Percentiles rank a stretch among this genome's conserved stretches.
Evolutionary conservation across 2,113 vertebrate genomes (phyloP).

Genomic region (Microcebus griseorufus): DNA sequence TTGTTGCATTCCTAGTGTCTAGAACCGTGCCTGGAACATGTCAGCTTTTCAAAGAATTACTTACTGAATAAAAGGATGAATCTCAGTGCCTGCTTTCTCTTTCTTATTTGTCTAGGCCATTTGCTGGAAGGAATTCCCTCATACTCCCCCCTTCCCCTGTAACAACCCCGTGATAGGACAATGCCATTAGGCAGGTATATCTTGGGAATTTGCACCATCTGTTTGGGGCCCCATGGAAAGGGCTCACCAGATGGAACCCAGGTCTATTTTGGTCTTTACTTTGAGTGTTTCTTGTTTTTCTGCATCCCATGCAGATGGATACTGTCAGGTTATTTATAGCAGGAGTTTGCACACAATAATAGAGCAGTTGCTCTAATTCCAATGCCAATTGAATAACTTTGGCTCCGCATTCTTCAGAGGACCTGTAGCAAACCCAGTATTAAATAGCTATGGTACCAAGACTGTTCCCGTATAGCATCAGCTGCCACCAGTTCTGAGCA

Average conservation of each 20-base stretch:
- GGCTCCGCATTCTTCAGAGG: constrained; percentile 58
- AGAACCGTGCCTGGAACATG: neutral
- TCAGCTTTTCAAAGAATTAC: neutral
- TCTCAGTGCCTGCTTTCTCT: neutral
- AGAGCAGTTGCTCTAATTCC: constrained; percentile 79
- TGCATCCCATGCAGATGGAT: constrained; percentile 76
- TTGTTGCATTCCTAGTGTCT: neutral
- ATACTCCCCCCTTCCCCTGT: no score
- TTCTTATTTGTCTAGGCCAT: neutral
- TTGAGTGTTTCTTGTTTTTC: constrained; percentile 76
- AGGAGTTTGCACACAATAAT: constrained; percentile 76
- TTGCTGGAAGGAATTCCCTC: constrained; percentile 67
- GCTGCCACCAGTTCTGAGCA: neutral
- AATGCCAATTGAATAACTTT: constrained; percentile 52
- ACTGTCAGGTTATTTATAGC: constrained; percentile 82
- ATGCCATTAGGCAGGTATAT: constrained; percentile 62
- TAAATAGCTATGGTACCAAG: constrained; percentile 41
- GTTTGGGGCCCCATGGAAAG: constrained; percentile 60
- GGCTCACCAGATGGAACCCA: constrained; percentile 66
- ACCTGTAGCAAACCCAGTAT: constrained; percentile 66
- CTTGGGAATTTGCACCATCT: constrained; percentile 74
- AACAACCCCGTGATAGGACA: neutral
- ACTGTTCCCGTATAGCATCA: neutral
- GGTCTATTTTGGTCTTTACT: constrained; percentile 75
- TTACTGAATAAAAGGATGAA: neutral